Conservation (phyloP, 23 tunicate genomes). For the Ciona savignyi region DNA sequence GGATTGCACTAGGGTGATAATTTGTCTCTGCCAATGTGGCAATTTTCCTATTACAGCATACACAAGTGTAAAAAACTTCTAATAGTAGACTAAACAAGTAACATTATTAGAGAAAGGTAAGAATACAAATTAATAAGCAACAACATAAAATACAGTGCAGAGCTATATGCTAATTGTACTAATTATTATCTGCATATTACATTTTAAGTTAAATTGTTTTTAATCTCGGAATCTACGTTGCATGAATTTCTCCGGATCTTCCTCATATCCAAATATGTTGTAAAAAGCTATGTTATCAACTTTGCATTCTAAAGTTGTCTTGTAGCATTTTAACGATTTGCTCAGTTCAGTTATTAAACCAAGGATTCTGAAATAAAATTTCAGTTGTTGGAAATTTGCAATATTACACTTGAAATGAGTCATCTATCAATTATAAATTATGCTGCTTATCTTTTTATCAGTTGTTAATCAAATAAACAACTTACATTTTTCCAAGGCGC, state of each 20-base stretch:
- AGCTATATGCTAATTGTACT: no score
- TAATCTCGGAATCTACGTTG: conserved; percentile 71
- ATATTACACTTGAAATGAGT: conserved; percentile 71
- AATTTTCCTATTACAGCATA: no score
- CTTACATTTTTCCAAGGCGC: conserved; percentile 68
- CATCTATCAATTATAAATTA: conserved; percentile 65
- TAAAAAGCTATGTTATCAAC: conserved; percentile 63
- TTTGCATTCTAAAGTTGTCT: conserved; percentile 85
- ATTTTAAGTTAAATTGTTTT: no score
- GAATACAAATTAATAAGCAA: no score
- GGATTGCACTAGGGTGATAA: no score
- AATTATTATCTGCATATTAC: no score
- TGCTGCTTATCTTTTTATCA: conserved; percentile 10
- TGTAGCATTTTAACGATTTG: conserved; percentile 72
- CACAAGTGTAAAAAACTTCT: no score
- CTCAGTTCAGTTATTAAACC: conserved; percentile 65
- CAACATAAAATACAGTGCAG: no score
- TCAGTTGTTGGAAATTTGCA: conserved; percentile 61
- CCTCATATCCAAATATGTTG: conserved; percentile 59
- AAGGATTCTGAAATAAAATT: conserved; percentile 39
- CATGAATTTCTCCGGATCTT: conserved; percentile 91
- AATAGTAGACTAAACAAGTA: no score
- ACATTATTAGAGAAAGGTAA: no score
- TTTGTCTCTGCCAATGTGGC: no score
- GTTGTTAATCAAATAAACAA: background rate